Evolutionary conservation across 2,888 invertebrate genomes (phyloP).

Genomic region (Gastracanthus pulcherrimus): DNA sequence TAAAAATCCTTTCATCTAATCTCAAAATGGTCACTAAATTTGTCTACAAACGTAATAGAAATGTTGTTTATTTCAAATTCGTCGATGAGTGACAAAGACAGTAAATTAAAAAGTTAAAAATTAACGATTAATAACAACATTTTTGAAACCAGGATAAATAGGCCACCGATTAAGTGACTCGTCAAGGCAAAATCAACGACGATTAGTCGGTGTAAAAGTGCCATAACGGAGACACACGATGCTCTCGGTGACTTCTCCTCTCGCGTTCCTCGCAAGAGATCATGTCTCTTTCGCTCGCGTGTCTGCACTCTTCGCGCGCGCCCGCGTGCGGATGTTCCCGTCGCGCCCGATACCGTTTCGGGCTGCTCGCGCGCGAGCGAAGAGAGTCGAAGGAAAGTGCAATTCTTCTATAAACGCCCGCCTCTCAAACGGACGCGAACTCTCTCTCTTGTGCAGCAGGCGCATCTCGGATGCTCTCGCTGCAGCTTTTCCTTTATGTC

Average conservation of each 20-base stretch:
- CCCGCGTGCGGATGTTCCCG: neutral
- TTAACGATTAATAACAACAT: too few species aligned
- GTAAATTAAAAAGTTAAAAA: too few species aligned
- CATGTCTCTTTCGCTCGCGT: slow-evolving; percentile 31
- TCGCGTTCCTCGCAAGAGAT: neutral
- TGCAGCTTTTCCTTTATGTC: slow-evolving; percentile 38
- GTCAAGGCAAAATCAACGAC: neutral
- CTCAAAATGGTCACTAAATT: too few species aligned
- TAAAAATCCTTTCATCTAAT: too few species aligned
- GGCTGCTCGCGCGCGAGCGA: slow-evolving; percentile 50
- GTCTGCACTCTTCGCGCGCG: neutral
- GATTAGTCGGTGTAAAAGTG: neutral
- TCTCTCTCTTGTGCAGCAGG: slow-evolving; percentile 4
- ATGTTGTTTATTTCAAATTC: too few species aligned
- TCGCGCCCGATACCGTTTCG: slow-evolving; percentile 31
- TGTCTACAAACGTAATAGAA: too few species aligned
- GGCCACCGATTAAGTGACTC: neutral
- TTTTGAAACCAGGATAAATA: too few species aligned
- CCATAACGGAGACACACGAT: neutral
- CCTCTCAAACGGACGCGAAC: neutral
- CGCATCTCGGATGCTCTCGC: slow-evolving; percentile 29
- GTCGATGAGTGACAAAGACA: too few species aligned
- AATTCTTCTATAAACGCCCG: slow-evolving; percentile 55
- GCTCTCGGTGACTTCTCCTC: neutral
- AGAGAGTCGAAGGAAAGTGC: slow-evolving; percentile 66